Evolutionary conservation across 2,888 invertebrate genomes (phyloP), one percentile per base, ranked within the genome.

Genomic region (Rhabditophanes sp.): DNA sequence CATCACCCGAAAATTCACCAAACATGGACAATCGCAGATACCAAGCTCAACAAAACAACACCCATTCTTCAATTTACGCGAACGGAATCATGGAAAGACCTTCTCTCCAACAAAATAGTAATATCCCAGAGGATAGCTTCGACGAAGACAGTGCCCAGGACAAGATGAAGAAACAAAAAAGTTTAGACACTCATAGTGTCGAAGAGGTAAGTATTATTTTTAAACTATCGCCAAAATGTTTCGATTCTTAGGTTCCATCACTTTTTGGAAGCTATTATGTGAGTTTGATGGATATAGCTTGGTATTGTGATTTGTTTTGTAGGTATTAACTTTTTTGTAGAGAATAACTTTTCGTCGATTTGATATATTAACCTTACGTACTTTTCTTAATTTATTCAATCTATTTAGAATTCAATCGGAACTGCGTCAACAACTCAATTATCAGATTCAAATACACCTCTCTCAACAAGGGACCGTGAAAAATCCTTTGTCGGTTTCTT

Each of bases 401-500:
- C 2, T 17, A 19, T 18, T 32, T 23, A 30, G 32, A 31, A 44
- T 22, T 27, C 38, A 26, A 31, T 33, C 28, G 31, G 39, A 8
- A 26, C 31, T 2, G 20, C 33, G n/a, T 28, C 21, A 2, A n/a
- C 8, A 18, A 21, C n/a, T 19, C 20, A 5, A 37, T 29, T 23
- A 16, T 15, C 27, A 25, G 42, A 42, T 12, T 30, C 35, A 18
- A 47, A 36, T 11, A 53, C 35, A 19, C 42, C 53, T 25, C 37
- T 55, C 20, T 41, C 39, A 4, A 47, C 43, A 24, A 36, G 53
- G 7, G 52, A 51, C 28, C 50, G 61, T 7, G 88, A 90, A 75
- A 78, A 87, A 54, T 90, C 90, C 53, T 96, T 96, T 75, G 78
- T 93, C 57, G 88, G 88, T 47, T 96, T 88, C 72, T 96, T 96